Evolutionary conservation across 2,797 vertebrate species (phyloP).

Genomic region (Halcyon smyrnensis): DNA sequence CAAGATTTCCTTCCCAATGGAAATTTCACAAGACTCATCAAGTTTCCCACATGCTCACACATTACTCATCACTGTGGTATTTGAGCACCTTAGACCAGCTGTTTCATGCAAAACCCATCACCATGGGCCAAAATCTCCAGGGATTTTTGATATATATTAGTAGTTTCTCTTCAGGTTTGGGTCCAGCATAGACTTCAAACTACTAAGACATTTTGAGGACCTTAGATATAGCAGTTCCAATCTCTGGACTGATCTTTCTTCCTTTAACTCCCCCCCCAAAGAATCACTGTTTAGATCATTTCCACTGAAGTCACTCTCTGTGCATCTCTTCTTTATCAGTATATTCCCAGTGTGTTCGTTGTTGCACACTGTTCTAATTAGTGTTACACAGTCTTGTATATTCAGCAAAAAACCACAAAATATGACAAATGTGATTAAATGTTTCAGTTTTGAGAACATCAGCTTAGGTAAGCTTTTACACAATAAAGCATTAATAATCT

Average conservation of each 20-base stretch:
- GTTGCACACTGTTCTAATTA: conserved; percentile 91
- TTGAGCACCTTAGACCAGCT: conserved; percentile 38
- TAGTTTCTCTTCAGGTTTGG: not conserved
- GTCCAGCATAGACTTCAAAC: not conserved
- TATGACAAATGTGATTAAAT: conserved; percentile 93
- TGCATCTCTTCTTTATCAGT: conserved; percentile 65
- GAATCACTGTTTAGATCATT: conserved; percentile 51
- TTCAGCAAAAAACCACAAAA: conserved; percentile 86
- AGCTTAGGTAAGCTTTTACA: conserved; percentile 88
- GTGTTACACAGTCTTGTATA: conserved; percentile 89
- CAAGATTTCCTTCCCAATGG: not conserved
- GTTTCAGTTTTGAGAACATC: conserved; percentile 87
- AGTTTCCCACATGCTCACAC: not conserved
- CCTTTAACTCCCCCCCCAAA: conserved; percentile 1
- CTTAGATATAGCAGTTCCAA: not conserved
- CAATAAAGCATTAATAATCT: conserved; percentile 80
- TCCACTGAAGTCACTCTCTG: conserved; percentile 55
- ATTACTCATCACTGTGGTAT: not conserved
- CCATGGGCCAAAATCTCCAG: not conserved
- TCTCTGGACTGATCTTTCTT: conserved; percentile 34
- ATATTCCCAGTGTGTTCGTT: conserved; percentile 72
- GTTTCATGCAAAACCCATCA: not conserved
- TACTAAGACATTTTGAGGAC: not conserved
- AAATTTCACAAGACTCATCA: conserved; percentile 27
- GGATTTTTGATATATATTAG: not conserved